Evolutionary conservation across 1,140 invertebrate genomes (phyloP), one percentile per base, ranked within the genome.

Genomic region (Diorhabda elongata): DNA sequence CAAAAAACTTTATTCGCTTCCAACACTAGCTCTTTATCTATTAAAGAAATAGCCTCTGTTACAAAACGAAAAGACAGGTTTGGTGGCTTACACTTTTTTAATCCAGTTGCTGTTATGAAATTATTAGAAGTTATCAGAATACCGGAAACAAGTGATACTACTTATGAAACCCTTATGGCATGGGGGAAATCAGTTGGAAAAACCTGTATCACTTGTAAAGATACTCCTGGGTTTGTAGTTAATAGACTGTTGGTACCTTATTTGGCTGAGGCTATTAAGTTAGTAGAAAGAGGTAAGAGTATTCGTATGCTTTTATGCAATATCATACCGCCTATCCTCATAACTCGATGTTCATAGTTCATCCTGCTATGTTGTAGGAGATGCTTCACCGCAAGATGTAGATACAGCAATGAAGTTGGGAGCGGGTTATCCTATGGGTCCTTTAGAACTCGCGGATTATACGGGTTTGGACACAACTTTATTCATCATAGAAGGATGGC

Each of bases 61-160:
- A 85, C 87, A 0, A 85, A 87, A 61, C 83, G 88, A 70, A 88
- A 87, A 76, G 79, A 79, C 58, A 69, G 60, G 65, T 73, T 94
- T 82, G 91, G 88, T 58, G 93, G 94, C 4, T 83, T 96, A 7
- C 94, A 97, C 82, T 97, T 96, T 81, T 96, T 97, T 82, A 96
- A 95, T 82, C 94, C 94, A 6, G 94, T 94, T 2, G 92, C 94
- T 2, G 86, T 96, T 42, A 96, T 97, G 94, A 93, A 94, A 77
- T 82, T 97, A 0, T 80, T 96, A 4, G 94, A 96, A 83, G 87
- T 93, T 26, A 83, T 93, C 43, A 83, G 85, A 58, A 90, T 85
- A 44, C 80, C 83, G 0, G 86, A 91, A 59, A 95, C 91, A 42
- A 90, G 87, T 2, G 89, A 93, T 64, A 88, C 87, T 56, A 94